Evolutionary conservation across 2,888 invertebrate genomes (phyloP).

Genomic region (Xestobium rufovillosum): DNA sequence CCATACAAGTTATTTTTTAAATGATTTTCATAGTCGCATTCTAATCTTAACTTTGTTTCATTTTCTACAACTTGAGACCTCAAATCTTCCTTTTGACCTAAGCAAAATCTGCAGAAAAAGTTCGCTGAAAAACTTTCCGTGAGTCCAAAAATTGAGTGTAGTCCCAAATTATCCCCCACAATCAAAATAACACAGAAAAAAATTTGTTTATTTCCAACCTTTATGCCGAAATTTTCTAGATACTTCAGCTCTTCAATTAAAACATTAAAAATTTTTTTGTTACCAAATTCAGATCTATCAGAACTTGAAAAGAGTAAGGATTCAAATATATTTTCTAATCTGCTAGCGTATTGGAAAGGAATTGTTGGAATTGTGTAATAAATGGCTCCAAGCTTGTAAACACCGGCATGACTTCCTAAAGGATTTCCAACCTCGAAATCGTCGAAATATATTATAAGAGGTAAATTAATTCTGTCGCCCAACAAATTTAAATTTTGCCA

Average conservation of each 20-base stretch:
- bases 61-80: constrained; percentile 15
- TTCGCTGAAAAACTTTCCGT: constrained; percentile 16
- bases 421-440: too few species aligned
- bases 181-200: constrained; percentile 14
- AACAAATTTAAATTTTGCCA: not conserved
- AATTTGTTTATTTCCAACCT: constrained; percentile 14
- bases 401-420: constrained; percentile 24
- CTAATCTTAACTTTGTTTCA: constrained; percentile 13
- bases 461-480: constrained; percentile 12
- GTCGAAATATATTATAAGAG: constrained; percentile 22
- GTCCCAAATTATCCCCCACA: constrained; percentile 20
- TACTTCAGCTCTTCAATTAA: constrained; percentile 21
- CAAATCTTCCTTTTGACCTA: constrained; percentile 13
- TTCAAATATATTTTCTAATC: constrained; percentile 22
- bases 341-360: constrained; percentile 17
- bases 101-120: constrained; percentile 22
- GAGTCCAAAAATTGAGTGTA: constrained; percentile 18
- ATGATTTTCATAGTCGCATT: constrained; percentile 11
- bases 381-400: constrained; percentile 23
- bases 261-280: constrained; percentile 16
- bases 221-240: constrained; percentile 14
- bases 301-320: constrained; percentile 18
- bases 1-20: constrained; percentile 14
- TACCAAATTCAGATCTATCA: constrained; percentile 20
- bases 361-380: constrained; percentile 21